Conservation (phyloP, 2,113 vertebrate species). For the Anhinga rufa region DNA sequence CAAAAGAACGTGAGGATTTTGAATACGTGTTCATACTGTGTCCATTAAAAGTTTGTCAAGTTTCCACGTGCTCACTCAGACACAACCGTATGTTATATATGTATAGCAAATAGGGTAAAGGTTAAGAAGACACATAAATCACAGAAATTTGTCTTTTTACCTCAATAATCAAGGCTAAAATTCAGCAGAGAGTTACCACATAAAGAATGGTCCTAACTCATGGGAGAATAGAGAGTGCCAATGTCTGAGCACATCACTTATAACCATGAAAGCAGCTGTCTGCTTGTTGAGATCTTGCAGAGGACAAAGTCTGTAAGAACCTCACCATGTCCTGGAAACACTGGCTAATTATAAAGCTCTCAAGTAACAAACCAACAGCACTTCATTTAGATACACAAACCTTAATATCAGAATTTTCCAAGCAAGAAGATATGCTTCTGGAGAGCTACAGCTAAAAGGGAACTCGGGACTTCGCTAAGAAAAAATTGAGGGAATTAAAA, state of each 20-base stretch:
- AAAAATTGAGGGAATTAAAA: not conserved
- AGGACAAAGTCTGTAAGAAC: not conserved
- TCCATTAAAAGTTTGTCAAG: not conserved
- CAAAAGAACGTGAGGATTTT: not conserved
- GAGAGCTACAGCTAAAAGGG: not conserved
- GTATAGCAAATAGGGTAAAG: not conserved
- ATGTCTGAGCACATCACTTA: not conserved
- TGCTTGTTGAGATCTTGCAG: not conserved
- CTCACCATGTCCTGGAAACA: not conserved
- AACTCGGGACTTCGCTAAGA: not conserved
- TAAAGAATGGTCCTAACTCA: not conserved
- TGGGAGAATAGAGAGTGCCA: not conserved
- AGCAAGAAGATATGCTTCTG: not conserved
- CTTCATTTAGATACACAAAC: not conserved
- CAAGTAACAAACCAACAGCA: not conserved
- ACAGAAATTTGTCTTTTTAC: not conserved
- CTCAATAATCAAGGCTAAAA: not conserved
- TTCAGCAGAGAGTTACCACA: not conserved
- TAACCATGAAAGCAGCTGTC: not conserved
- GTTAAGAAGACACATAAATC: not conserved
- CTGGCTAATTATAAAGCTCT: not conserved
- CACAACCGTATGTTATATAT: rapidly evolving
- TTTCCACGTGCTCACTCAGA: not conserved
- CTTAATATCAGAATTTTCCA: not conserved
- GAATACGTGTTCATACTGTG: not conserved